A percentile compares a stretch with the other conserved stretches of the same genome.
These are phyloP conservation scores for Melieria omissa DNA, from an alignment of 2,888 invertebrate species.

Conservation along the genomic window DNA sequence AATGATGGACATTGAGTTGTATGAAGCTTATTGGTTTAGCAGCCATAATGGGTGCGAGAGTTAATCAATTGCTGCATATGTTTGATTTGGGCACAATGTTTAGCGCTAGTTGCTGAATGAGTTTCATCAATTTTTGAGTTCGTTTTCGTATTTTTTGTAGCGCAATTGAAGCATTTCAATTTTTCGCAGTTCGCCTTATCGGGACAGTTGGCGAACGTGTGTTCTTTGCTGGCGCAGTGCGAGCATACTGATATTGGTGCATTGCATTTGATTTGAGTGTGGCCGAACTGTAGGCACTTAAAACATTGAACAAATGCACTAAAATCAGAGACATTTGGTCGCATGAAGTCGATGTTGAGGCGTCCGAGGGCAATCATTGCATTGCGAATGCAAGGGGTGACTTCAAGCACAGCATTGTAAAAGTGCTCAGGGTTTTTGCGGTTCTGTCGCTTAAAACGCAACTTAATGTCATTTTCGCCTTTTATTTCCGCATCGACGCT, in stretches of 20 bases:
- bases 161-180: conserved; percentile 13
- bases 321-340: background rate
- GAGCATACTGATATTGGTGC: background rate
- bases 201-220: background rate
- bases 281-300: background rate
- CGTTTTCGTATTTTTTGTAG: too few relatives aligned
- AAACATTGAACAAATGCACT: background rate
- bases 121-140: background rate
- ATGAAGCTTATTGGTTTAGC: too few relatives aligned
- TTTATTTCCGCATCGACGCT: background rate
- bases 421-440: background rate
- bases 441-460: background rate
- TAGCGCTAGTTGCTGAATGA: background rate
- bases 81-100: too few relatives aligned
- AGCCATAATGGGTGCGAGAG: too few relatives aligned
- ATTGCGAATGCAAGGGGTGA: background rate
- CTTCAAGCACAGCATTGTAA: background rate
- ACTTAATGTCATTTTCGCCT: background rate
- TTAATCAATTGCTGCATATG: too few relatives aligned
- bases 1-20: conserved; percentile 10
- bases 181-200: background rate
- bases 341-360: background rate
- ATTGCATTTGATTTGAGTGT: background rate
- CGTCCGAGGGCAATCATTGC: background rate
- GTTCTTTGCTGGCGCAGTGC: background rate